Evolutionary conservation across 1,140 invertebrate species (phyloP), one percentile per base, ranked within the genome.

Genomic region (Heliconius hermathena): DNA sequence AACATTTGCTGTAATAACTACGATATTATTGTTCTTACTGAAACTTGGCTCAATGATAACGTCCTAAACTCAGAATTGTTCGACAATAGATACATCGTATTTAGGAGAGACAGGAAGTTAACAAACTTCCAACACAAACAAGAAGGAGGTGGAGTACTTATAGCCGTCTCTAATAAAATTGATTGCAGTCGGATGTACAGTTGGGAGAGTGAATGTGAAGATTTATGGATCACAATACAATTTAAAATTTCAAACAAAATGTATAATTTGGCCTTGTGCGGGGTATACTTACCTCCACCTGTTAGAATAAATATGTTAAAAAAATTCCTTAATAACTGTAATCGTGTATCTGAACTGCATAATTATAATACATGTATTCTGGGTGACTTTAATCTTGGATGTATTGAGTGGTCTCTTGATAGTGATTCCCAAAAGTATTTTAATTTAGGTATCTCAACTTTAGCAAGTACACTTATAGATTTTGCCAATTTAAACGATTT

Each of bases 1-100:
- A 79, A 74, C 66, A 38, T 74, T 20, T 52, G 57, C 6, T 79
- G 77, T 70, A 66, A 66, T 71, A 49, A 49, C 33, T 79, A 29
- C 36, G 77, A 79, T 46, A 38, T 79, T 13, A 74, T 74, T 74
- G 36, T 70, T 66, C 36, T 79, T 11, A 79, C 77, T 8, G 72
- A 74, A 49, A 79, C 77, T 33, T 70, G 57, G 54, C 46, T 79
- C 18, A 74, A 79, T n/a, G 41, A 16, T 36, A 73, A 71, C 29
- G 22, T 78, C 22, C 57, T 52, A 33, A 71, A 78, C 13, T 54
- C 18, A 6, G 78, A 79, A 70, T 29, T 74, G 8, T 79, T 79
- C 46, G 72, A 79, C 26, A 29, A 66, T 41, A 46, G 77, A 20
- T 79, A 79, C 16, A 33, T 26, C 36, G 54, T 78, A 29, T 54